Evolutionary conservation across 2,888 invertebrate genomes (phyloP).

Genomic region (Willowsia nigromaculata): DNA sequence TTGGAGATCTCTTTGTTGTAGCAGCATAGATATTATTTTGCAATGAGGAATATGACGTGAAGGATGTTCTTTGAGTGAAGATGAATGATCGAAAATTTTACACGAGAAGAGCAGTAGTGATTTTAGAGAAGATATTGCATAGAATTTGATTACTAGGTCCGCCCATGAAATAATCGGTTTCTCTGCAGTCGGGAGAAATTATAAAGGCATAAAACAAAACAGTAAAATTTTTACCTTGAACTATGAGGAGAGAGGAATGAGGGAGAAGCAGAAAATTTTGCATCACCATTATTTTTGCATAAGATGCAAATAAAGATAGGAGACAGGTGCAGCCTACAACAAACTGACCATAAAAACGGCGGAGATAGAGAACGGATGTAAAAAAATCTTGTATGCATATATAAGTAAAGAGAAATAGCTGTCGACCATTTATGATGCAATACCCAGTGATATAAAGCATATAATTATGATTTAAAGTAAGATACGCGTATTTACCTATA

Average conservation of each 20-base stretch:
- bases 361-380: not conserved
- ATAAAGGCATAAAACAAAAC: constrained; percentile 5
- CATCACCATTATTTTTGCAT: constrained; percentile 14
- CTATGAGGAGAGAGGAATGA: too few species aligned
- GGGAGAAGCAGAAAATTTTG: too few species aligned
- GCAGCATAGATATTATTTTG: not conserved
- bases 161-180: constrained; percentile 56
- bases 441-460: constrained; percentile 6
- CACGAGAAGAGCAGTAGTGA: not conserved
- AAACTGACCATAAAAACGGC: not conserved
- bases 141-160: constrained; percentile 29
- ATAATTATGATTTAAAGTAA: constrained; percentile 34
- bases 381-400: not conserved
- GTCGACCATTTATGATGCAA: not conserved
- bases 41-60: not conserved
- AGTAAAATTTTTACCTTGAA: not conserved
- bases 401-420: not conserved
- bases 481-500: not conserved
- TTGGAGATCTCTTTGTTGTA: constrained; percentile 16
- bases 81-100: not conserved
- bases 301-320: constrained; percentile 13
- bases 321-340: constrained; percentile 42
- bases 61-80: not conserved
- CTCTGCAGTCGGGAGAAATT: constrained; percentile 37
- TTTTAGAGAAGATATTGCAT: not conserved